phyloP scores from a whole-genome alignment of 2,888 invertebrate species.

The Synergus itoensis region DNA sequence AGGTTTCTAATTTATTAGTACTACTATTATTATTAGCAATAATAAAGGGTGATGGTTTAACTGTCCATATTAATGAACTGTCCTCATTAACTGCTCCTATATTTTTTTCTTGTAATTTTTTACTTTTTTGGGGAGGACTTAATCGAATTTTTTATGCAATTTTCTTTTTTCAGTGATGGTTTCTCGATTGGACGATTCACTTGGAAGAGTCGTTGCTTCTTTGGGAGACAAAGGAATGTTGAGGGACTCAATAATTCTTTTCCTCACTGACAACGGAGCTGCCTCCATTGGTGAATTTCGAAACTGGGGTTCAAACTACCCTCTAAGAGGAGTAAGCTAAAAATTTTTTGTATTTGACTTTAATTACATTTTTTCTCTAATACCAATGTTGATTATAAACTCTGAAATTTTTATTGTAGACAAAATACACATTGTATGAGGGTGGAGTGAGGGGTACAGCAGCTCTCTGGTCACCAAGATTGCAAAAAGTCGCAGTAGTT shows the following conservation, averaged over 20 bases:
- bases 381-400: too few relatives aligned
- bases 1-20: slow-evolving; percentile 54
- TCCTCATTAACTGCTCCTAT: too few relatives aligned
- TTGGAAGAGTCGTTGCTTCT: slow-evolving; percentile 81
- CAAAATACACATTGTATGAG: slow-evolving; percentile 86
- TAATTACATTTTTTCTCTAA: not conserved
- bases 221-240: slow-evolving; percentile 80
- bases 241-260: slow-evolving; percentile 82
- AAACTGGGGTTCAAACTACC: slow-evolving; percentile 83
- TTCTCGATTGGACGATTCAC: slow-evolving; percentile 82
- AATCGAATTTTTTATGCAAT: too few relatives aligned
- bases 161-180: slow-evolving; percentile 80
- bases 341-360: not conserved
- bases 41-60: not conserved
- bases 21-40: not conserved
- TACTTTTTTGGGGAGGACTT: too few relatives aligned
- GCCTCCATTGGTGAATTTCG: slow-evolving; percentile 79
- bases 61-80: too few relatives aligned
- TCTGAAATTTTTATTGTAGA: slow-evolving; percentile 71
- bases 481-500: slow-evolving; percentile 80
- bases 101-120: too few relatives aligned
- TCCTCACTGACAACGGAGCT: slow-evolving; percentile 83
- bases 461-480: slow-evolving; percentile 83
- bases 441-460: slow-evolving; percentile 84
- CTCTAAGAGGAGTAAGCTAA: slow-evolving; percentile 80